Evolutionary conservation across 2,888 invertebrate species (phyloP).

Genomic region (Embidobia sp.): DNA sequence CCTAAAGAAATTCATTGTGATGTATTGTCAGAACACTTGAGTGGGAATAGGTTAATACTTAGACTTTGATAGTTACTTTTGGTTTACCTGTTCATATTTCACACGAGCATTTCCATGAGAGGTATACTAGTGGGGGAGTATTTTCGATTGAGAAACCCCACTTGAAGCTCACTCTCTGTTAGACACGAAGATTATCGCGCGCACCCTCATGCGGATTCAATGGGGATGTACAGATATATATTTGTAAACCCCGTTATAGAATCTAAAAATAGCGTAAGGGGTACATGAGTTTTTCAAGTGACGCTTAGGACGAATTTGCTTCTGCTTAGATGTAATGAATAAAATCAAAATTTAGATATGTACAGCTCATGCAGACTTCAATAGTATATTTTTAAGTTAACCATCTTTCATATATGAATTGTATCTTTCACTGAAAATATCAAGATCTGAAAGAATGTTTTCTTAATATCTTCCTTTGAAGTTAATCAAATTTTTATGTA

Average conservation of each 20-base stretch:
- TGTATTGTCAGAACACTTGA: slow-evolving; percentile 16
- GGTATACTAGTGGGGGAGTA: slow-evolving; percentile 42
- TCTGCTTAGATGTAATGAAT: background rate
- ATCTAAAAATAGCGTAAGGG: slow-evolving; percentile 44
- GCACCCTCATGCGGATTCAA: slow-evolving; percentile 43
- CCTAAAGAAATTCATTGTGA: slow-evolving; percentile 13
- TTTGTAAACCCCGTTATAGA: slow-evolving; percentile 49
- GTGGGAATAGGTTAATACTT: slow-evolving; percentile 29
- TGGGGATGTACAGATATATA: slow-evolving; percentile 51
- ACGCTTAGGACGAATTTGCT: slow-evolving; percentile 28
- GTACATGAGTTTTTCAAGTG: slow-evolving; percentile 38
- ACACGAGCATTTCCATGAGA: slow-evolving; percentile 48
- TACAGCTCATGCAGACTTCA: too few relatives aligned
- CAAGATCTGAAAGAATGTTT: too few relatives aligned
- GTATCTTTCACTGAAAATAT: too few relatives aligned
- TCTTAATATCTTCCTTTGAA: too few relatives aligned
- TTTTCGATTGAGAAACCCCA: slow-evolving; percentile 47
- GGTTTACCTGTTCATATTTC: slow-evolving; percentile 55
- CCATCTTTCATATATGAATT: too few relatives aligned
- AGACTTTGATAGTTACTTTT: slow-evolving; percentile 20
- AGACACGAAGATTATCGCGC: slow-evolving; percentile 53
- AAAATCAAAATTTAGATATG: slow-evolving; percentile 12
- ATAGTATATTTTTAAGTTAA: too few relatives aligned
- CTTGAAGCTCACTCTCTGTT: slow-evolving; percentile 32
- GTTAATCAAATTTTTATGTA: too few relatives aligned